phyloP scores from a whole-genome alignment of 53 echinoderm and acorn worm species.

The Hippasteria phrygiana region DNA sequence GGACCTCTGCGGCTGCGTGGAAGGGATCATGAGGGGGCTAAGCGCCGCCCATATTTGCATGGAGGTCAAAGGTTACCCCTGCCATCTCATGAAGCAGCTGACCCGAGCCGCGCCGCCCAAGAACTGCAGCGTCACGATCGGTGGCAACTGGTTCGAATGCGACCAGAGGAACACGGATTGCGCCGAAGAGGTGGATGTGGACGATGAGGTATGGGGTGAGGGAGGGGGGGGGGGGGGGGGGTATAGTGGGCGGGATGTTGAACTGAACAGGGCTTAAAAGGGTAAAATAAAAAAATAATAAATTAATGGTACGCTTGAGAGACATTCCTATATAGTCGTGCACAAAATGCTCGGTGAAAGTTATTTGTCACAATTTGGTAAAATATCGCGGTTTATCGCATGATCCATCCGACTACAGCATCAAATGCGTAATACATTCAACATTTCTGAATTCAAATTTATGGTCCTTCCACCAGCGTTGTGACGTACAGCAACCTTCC shows the following conservation, averaged over 20 bases:
- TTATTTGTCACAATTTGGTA: too few species aligned
- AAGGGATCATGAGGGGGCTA: conserved; percentile 35
- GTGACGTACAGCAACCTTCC: too few species aligned
- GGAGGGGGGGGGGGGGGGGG: conserved; percentile 16
- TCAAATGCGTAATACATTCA: too few species aligned
- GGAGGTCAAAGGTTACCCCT: conserved; percentile 57
- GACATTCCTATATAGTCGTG: too few species aligned
- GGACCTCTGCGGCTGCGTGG: conserved; percentile 53
- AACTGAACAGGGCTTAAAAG: not conserved
- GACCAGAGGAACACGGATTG: conserved; percentile 7
- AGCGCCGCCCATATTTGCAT: conserved; percentile 46
- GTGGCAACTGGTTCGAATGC: conserved; percentile 33
- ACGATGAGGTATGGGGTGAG: conserved; percentile 34
- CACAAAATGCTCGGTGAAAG: too few species aligned
- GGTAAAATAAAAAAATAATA: too few species aligned
- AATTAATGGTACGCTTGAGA: too few species aligned
- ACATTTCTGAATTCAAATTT: too few species aligned
- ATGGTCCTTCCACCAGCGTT: too few species aligned
- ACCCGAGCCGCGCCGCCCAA: not conserved
- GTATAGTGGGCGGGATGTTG: not conserved
- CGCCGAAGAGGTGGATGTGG: conserved; percentile 3
- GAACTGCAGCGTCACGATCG: conserved; percentile 34
- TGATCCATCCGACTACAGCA: too few species aligned
- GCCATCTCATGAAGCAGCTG: conserved; percentile 58
- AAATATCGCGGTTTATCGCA: too few species aligned